Base-by-base conservation (phyloP, 2,888 invertebrate genomes). In the Parochlus steinenii region DNA sequence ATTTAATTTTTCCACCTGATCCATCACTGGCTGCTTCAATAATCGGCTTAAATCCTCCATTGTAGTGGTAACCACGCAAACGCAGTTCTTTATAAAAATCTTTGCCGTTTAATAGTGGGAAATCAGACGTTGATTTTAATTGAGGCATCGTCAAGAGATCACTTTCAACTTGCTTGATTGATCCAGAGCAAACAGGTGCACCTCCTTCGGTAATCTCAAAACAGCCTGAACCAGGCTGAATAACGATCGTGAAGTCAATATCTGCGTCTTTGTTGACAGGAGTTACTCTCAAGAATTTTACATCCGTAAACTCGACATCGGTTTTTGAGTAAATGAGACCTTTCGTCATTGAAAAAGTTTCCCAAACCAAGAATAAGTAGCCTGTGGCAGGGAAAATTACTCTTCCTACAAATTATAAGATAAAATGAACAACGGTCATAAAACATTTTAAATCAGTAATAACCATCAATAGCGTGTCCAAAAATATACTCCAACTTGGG, bases 391-490 rank as follows among this genome's bases (percentile, higher is more conserved):
- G 75, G 46, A 67, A 71, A 23, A 73, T 51, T 37, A 67, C 64
- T 39, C 71, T 57, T 4, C 69, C 69, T 40, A 29, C 6, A 39
- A 28, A 18, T 35, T 31, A 31, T n/a, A 28, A 14, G 26, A 10
- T 10, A 23, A 28, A 16, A 16, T 28, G 28, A 8, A 25, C 16
- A 17, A 33, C 4, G 18, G 14, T 33, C 7, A 25, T 12, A 14
- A 25, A 4, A 12, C 25, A 25, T 10, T 8, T 23, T 23, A 8
- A 23, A 7, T 8, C 7, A 6, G 7, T 8, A 37, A 32, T 70
- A 58, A 69, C 89, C 85, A 55, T 92, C 89, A 41, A 92, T 78
- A 8, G 74, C 66, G 54, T 92, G 90, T 1, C 83, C 87, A 20
- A 61, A 58, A 55, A 87, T 63, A 48, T 69, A 87, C 34, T 75